Conservation (phyloP, 2,797 vertebrate species). For the Coccyzus lansbergi region DNA sequence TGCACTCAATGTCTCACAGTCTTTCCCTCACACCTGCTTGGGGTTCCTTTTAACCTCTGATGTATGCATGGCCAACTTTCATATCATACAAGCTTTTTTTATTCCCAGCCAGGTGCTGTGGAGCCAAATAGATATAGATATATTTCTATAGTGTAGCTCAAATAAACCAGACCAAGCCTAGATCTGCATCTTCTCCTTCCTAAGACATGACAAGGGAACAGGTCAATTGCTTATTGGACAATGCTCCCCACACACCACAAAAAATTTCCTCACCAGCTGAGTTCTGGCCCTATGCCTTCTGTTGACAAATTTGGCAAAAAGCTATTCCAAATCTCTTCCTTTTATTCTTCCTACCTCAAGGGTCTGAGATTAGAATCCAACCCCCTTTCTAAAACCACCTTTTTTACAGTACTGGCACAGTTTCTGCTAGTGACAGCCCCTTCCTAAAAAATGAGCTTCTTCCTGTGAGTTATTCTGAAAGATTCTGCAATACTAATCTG, state of each 20-base stretch:
- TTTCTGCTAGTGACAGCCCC: neutral
- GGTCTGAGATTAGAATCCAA: slow-evolving; percentile 1
- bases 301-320: neutral
- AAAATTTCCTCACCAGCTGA: neutral
- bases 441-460: slow-evolving; percentile 20
- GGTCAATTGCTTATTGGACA: neutral
- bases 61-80: neutral
- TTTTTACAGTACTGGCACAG: neutral
- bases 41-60: neutral
- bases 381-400: neutral
- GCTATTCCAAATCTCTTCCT: neutral
- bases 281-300: neutral
- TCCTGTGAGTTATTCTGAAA: slow-evolving; percentile 27
- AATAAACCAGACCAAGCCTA: neutral
- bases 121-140: neutral
- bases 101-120: neutral
- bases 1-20: neutral
- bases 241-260: neutral
- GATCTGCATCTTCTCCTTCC: neutral
- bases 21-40: neutral
- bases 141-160: neutral
- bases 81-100: neutral
- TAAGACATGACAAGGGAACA: neutral
- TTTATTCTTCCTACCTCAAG: neutral
- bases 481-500: neutral